phyloP scores from a whole-genome alignment of 2,113 vertebrate species.

The Tetrax tetrax region DNA sequence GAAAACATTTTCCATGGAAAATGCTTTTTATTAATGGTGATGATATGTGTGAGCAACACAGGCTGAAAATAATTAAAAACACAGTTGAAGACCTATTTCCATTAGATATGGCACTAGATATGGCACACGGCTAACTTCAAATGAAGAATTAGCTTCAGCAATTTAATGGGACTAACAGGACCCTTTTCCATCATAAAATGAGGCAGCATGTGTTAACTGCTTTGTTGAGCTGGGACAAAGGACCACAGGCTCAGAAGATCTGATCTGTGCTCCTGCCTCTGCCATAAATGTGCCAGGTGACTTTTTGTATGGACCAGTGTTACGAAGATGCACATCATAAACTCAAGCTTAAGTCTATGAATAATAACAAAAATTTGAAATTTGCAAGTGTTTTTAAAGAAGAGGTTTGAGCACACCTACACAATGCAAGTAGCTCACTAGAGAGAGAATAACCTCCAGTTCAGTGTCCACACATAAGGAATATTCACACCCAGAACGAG shows the following conservation, averaged over 20 bases:
- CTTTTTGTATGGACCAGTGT: neutral
- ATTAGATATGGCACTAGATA: neutral
- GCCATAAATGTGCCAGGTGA: neutral
- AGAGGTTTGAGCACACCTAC: neutral
- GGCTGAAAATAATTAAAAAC: neutral
- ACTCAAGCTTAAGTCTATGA: accelerated
- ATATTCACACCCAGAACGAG: neutral
- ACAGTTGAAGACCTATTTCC: neutral
- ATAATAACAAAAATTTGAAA: neutral
- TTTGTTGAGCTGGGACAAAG: neutral
- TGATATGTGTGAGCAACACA: neutral
- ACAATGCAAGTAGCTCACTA: neutral
- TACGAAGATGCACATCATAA: neutral
- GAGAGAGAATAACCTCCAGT: neutral
- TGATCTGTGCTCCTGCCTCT: neutral
- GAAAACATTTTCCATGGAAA: neutral
- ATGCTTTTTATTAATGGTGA: neutral
- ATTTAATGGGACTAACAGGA: neutral
- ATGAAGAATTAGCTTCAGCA: neutral
- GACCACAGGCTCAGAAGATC: neutral
- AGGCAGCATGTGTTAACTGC: neutral
- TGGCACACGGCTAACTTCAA: neutral
- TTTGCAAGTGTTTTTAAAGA: neutral
- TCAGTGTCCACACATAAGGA: neutral
- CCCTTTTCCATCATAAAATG: neutral